A percentile compares a stretch with the other conserved stretches of the same genome.
These are phyloP conservation scores for Aleiodes sp. DNA, from an alignment of 1,140 invertebrate genomes.

Conservation along the genomic window DNA sequence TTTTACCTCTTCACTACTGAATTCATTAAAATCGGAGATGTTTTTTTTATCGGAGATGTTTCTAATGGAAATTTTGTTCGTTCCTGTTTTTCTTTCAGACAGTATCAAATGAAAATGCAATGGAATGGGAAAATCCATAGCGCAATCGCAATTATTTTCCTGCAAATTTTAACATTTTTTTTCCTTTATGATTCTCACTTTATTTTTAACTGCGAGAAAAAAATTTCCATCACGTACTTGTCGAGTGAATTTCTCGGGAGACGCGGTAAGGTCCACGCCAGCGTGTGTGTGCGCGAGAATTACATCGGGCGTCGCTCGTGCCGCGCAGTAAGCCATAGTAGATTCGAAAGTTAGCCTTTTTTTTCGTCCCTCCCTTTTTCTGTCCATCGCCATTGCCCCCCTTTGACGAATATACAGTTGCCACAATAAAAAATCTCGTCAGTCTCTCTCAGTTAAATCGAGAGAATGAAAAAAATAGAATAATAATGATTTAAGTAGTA, in stretches of 20 bases:
- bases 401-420: background rate
- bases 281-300: background rate
- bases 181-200: slow-evolving; percentile 7
- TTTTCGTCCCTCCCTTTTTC: background rate
- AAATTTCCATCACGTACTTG: slow-evolving; percentile 50
- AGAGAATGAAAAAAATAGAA: too few species aligned
- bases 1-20: too few species aligned
- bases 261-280: too few species aligned
- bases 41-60: too few species aligned
- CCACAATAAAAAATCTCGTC: background rate
- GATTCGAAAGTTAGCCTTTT: slow-evolving; percentile 59
- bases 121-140: background rate
- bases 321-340: slow-evolving; percentile 45
- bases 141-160: background rate
- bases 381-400: background rate
- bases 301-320: slow-evolving; percentile 29
- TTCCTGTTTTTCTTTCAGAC: too few species aligned
- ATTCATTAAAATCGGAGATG: too few species aligned
- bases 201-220: slow-evolving; percentile 42
- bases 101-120: background rate
- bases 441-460: background rate
- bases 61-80: too few species aligned
- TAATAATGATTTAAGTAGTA: too few species aligned
- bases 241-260: slow-evolving; percentile 57
- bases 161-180: background rate